These are phyloP conservation scores for Lysandra bellargus DNA, from an alignment of 2,888 invertebrate species.

Conservation along the genomic window DNA sequence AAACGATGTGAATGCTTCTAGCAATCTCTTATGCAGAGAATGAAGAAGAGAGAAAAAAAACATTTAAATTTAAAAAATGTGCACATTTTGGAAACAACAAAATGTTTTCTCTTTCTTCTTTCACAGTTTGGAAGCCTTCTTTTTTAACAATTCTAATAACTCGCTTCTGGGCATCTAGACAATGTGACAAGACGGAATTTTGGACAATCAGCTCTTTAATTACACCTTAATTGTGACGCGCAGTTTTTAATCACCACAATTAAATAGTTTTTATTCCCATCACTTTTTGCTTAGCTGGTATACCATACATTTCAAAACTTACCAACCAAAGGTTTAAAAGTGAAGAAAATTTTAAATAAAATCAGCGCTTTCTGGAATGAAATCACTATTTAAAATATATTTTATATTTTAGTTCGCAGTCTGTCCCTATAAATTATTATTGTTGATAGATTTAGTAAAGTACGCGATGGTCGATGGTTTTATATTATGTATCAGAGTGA, in stretches of 20 bases:
- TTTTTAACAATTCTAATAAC: constrained; percentile 40
- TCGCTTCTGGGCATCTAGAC: constrained; percentile 33
- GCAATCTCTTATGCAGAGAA: background rate
- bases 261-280: background rate
- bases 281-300: background rate
- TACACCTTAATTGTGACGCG: constrained; percentile 31
- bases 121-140: constrained; percentile 36
- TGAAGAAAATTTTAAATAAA: no score
- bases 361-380: no score
- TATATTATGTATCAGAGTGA: no score
- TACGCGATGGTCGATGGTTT: no score
- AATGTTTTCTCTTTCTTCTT: no score
- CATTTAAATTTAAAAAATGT: background rate
- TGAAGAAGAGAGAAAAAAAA: background rate
- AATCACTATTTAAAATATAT: no score
- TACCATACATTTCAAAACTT: background rate
- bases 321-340: background rate
- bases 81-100: background rate
- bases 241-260: constrained; percentile 23
- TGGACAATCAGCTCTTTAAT: constrained; percentile 38
- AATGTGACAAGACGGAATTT: constrained; percentile 35
- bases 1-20: background rate
- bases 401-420: no score
- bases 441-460: no score
- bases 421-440: no score